These are phyloP conservation scores for Pharmacophagus antenor DNA, from an alignment of 2,888 invertebrate species.

Conservation along the genomic window DNA sequence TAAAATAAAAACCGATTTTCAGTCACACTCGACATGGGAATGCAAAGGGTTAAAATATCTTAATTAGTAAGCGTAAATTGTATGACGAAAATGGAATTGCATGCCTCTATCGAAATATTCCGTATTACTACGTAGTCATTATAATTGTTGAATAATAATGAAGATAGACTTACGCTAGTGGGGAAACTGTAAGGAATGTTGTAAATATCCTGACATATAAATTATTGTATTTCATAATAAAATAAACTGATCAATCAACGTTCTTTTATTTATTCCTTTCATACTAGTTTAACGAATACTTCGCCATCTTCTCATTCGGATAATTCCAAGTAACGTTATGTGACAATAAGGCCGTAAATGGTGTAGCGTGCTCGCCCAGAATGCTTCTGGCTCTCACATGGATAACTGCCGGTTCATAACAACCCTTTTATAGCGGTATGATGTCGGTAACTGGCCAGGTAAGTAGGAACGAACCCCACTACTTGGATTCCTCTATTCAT, in stretches of 20 bases:
- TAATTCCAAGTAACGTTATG: too few relatives aligned
- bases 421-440: too few relatives aligned
- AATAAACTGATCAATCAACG: conserved; percentile 55
- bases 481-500: too few relatives aligned
- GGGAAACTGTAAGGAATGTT: conserved; percentile 49
- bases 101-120: conserved; percentile 1
- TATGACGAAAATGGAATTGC: conserved; percentile 4
- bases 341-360: too few relatives aligned
- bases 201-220: conserved; percentile 74
- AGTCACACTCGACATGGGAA: too few relatives aligned
- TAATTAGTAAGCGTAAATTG: background rate
- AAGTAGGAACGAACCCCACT: too few relatives aligned
- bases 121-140: conserved; percentile 21
- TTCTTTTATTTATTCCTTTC: conserved; percentile 38
- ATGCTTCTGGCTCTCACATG: too few relatives aligned
- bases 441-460: too few relatives aligned
- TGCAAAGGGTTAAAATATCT: too few relatives aligned
- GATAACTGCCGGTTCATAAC: too few relatives aligned
- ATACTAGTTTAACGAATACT: background rate
- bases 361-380: too few relatives aligned
- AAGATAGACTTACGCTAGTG: conserved; percentile 32
- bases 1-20: too few relatives aligned
- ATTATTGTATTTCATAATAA: conserved; percentile 77
- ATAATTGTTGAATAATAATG: conserved; percentile 37
- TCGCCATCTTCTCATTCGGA: background rate